Evolutionary conservation across 2,888 invertebrate species (phyloP).

Genomic region (Melinopterus prodromus): DNA sequence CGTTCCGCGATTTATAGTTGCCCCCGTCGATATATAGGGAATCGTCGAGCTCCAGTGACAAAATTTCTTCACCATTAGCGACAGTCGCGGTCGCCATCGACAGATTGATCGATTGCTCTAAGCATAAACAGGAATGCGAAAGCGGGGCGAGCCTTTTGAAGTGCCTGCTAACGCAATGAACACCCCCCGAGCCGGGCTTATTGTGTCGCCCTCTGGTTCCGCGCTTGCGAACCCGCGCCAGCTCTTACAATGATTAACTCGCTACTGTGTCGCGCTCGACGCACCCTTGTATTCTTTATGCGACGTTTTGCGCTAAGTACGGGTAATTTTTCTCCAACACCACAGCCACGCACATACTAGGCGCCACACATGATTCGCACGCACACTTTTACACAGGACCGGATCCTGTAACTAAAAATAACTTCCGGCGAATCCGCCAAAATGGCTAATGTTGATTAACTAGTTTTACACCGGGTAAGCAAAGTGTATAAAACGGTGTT

Average conservation of each 20-base stretch:
- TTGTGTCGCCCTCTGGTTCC: slow-evolving; percentile 4
- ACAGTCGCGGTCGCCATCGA: neutral
- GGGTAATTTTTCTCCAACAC: slow-evolving; percentile 25
- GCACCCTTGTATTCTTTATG: slow-evolving; percentile 28
- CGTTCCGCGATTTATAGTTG: neutral
- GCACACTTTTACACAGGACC: neutral
- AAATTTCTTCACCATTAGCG: neutral
- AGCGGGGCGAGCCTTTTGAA: neutral
- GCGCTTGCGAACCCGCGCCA: neutral
- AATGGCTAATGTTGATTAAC: no score
- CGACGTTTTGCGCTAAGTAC: slow-evolving; percentile 28
- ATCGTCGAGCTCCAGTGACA: neutral
- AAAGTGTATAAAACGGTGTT: no score
- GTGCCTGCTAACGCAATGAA: neutral
- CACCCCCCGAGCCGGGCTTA: neutral
- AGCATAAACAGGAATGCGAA: neutral
- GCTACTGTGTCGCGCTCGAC: neutral
- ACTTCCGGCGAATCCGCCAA: no score
- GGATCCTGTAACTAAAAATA: neutral
- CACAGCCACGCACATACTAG: neutral
- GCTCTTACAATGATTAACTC: slow-evolving; percentile 4
- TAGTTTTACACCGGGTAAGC: no score
- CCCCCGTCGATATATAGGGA: neutral
- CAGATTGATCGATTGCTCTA: neutral
- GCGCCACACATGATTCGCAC: neutral